phyloP scores from a whole-genome alignment of 2,888 invertebrate genomes.

The Eristalinus aeneus region DNA sequence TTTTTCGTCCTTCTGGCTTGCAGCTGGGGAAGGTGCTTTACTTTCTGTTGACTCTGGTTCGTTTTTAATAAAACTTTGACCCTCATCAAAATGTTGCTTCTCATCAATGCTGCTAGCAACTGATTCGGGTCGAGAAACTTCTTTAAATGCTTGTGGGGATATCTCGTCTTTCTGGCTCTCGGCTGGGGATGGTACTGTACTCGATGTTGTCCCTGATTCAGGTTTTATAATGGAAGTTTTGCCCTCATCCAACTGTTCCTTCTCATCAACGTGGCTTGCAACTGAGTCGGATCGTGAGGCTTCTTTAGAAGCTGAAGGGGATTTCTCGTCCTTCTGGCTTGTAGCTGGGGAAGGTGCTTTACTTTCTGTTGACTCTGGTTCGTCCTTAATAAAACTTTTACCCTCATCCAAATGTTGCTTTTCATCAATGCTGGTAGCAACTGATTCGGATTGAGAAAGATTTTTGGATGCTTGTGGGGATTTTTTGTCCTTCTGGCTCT shows the following conservation, averaged over 20 bases:
- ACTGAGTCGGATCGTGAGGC: not conserved
- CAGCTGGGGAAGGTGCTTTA: not conserved
- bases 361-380: constrained; percentile 12
- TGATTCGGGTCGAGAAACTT: constrained; percentile 51
- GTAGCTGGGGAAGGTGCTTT: constrained; percentile 59
- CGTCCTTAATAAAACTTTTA: too few species aligned
- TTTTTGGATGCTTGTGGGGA: constrained; percentile 54
- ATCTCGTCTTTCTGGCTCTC: constrained; percentile 38
- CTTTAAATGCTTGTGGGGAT: constrained; percentile 41
- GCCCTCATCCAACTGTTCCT: too few species aligned
- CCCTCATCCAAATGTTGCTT: constrained; percentile 54
- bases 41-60: not conserved
- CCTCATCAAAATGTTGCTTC: not conserved
- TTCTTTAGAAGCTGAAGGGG: constrained; percentile 64
- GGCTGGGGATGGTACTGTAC: not conserved
- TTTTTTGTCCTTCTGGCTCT: constrained; percentile 39
- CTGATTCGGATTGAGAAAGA: constrained; percentile 75
- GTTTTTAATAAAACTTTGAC: not conserved
- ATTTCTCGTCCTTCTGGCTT: constrained; percentile 59
- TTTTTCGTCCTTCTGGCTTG: not conserved
- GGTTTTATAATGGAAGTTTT: not conserved
- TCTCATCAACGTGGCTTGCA: not conserved
- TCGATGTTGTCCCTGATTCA: constrained; percentile 37
- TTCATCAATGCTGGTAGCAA: constrained; percentile 63
- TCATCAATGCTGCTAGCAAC: constrained; percentile 53